Conservation (phyloP, 2,113 vertebrate species). For the Pampusana beccarii region DNA sequence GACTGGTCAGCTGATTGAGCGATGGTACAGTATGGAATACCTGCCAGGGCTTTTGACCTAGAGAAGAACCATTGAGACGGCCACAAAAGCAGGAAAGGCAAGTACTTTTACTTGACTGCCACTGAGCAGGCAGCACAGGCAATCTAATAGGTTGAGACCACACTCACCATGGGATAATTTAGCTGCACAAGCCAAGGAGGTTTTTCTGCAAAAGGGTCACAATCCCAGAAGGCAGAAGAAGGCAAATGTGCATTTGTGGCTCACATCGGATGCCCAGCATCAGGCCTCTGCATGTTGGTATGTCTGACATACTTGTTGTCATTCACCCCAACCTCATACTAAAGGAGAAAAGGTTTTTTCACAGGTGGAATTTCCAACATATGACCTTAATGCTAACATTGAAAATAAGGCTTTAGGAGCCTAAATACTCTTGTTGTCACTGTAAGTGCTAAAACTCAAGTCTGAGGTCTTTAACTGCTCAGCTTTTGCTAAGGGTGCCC, state of each 20-base stretch:
- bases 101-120: neutral
- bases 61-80: neutral
- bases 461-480: neutral
- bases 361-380: neutral
- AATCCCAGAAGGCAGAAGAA: neutral
- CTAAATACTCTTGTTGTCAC: neutral
- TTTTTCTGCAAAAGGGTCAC: neutral
- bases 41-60: neutral
- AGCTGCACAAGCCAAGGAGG: neutral
- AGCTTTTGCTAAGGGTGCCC: neutral
- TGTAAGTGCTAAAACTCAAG: neutral
- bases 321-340: neutral
- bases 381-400: neutral
- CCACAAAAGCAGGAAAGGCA: neutral
- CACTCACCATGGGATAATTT: neutral
- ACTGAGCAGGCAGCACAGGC: neutral
- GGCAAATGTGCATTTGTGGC: neutral
- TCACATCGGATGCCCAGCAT: neutral
- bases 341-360: neutral
- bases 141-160: neutral
- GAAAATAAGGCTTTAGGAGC: neutral
- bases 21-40: neutral
- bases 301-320: neutral
- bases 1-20: neutral
- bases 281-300: neutral